phyloP scores from a whole-genome alignment of 2,113 vertebrate species.

The Carassius carassius region DNA sequence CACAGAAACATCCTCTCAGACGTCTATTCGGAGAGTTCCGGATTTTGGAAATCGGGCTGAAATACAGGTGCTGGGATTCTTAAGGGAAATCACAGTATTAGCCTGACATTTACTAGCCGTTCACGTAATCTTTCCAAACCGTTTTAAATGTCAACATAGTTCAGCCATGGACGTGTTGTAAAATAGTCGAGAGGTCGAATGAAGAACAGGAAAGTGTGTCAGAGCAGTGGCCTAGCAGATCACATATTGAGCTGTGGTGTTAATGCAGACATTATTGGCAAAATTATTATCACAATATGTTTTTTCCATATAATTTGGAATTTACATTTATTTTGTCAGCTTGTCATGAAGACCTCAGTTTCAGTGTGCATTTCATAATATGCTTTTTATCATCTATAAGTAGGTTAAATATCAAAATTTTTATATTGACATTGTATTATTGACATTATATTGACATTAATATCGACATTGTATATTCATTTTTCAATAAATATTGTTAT shows the following conservation, averaged over 20 bases:
- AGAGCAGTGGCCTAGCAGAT: not conserved
- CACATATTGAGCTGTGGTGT: not conserved
- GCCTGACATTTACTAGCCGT: slow-evolving; percentile 31
- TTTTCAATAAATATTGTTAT: too few species aligned
- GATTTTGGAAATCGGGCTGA: slow-evolving; percentile 12
- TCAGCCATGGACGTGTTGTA: slow-evolving; percentile 6
- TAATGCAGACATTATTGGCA: not conserved
- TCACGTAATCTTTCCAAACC: slow-evolving; percentile 26
- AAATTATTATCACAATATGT: not conserved
- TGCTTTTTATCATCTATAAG: too few species aligned
- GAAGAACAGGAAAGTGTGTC: not conserved
- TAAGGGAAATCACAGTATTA: slow-evolving; percentile 33
- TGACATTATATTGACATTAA: too few species aligned
- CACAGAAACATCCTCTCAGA: slow-evolving; percentile 38
- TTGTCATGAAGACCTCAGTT: too few species aligned
- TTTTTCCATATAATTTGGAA: not conserved
- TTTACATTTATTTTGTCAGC: not conserved
- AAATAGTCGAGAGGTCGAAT: slow-evolving; percentile 6
- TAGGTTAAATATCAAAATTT: too few species aligned
- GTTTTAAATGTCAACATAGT: slow-evolving; percentile 26
- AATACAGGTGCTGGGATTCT: slow-evolving; percentile 16
- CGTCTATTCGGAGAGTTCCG: not conserved
- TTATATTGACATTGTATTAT: too few species aligned
- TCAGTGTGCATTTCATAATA: too few species aligned
- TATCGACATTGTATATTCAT: too few species aligned